Percentiles rank a stretch among this genome's conserved stretches.
Conservation (phyloP, 1,140 invertebrate species). For the Ceratina japonica region DNA sequence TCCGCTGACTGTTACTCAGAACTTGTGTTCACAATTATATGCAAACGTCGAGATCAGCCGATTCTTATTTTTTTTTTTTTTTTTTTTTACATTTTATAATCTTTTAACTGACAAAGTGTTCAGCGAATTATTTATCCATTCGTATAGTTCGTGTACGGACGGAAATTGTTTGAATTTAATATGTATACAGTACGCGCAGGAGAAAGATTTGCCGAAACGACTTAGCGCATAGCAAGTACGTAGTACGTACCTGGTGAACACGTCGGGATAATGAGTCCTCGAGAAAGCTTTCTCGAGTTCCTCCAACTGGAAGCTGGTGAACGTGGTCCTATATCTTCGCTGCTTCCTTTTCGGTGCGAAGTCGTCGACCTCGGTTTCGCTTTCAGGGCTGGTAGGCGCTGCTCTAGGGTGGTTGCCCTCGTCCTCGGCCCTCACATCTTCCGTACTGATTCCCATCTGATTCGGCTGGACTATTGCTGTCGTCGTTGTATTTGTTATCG, state of each 20-base stretch:
- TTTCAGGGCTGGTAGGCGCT: conserved; percentile 82
- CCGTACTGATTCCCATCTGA: conserved; percentile 76
- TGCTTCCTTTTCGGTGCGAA: conserved; percentile 95
- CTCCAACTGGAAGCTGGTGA: conserved; percentile 96
- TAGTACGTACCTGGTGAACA: conserved; percentile 94
- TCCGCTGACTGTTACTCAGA: no score
- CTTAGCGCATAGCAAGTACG: neutral
- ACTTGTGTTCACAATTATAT: no score
- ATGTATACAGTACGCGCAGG: neutral
- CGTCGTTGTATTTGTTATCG: conserved; percentile 45
- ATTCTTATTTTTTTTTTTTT: no score
- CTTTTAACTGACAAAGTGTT: no score
- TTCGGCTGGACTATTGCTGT: conserved; percentile 35
- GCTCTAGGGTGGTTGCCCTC: conserved; percentile 74
- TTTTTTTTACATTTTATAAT: no score
- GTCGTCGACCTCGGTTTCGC: conserved; percentile 89
- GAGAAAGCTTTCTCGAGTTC: conserved; percentile 98
- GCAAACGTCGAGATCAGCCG: no score
- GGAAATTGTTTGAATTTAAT: no score
- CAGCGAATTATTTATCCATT: no score
- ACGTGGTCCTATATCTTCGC: conserved; percentile 94
- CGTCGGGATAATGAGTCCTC: conserved; percentile 98
- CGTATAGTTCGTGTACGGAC: no score
- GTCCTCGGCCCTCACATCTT: conserved; percentile 74
- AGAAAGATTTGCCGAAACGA: neutral